These are phyloP conservation scores for Hybognathus amarus DNA, from an alignment of 2,797 vertebrate genomes.

Conservation along the genomic window DNA sequence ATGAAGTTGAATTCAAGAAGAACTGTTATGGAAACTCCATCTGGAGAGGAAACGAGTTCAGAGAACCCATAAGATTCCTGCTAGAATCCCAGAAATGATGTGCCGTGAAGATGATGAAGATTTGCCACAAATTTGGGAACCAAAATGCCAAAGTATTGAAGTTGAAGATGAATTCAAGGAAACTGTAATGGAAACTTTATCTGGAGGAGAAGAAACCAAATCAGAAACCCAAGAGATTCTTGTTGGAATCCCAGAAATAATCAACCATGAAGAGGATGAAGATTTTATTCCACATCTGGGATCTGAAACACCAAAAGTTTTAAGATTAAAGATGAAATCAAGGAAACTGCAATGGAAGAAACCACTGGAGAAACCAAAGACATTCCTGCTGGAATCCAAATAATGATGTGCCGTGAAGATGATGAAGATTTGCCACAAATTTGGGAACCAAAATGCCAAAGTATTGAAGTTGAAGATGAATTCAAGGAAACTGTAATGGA, in stretches of 20 bases:
- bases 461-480: background rate
- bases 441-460: background rate
- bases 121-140: background rate
- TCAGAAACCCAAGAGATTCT: too few species aligned
- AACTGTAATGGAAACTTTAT: too few species aligned
- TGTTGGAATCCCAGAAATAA: too few species aligned
- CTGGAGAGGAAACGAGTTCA: too few species aligned
- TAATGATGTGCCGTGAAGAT: accelerated
- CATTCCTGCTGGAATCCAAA: too few species aligned
- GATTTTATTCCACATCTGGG: too few species aligned
- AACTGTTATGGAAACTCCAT: background rate
- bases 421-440: too few species aligned
- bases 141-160: background rate
- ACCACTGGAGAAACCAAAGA: background rate
- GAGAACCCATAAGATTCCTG: too few species aligned
- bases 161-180: background rate
- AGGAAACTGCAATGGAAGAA: background rate
- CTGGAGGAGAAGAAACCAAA: background rate
- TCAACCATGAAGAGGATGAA: too few species aligned
- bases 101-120: background rate
- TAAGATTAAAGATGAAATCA: too few species aligned
- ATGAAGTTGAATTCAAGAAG: too few species aligned
- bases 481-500: background rate
- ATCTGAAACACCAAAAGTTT: too few species aligned
- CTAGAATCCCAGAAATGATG: accelerated